Conservation (phyloP, 2,113 vertebrate genomes). For the Mobula birostris region DNA sequence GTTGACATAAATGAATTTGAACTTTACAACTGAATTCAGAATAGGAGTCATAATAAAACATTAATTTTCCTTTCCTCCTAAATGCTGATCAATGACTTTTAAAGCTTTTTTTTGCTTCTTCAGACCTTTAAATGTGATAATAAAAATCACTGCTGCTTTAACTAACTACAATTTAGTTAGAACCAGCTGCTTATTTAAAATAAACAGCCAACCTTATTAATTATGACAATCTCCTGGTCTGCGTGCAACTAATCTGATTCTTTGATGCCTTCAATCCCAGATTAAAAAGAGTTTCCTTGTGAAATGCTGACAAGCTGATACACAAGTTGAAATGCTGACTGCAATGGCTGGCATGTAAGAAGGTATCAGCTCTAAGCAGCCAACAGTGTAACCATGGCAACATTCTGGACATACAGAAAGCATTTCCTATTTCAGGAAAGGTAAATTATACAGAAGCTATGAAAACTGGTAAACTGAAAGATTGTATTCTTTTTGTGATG, state of each 20-base stretch:
- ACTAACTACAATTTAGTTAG: neutral
- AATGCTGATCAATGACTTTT: neutral
- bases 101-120: neutral
- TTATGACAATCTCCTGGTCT: neutral
- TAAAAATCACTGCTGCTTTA: neutral
- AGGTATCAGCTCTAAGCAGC: constrained; percentile 8
- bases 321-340: neutral
- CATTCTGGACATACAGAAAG: constrained; percentile 2
- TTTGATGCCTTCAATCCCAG: neutral
- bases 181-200: neutral
- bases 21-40: neutral
- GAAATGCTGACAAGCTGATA: neutral
- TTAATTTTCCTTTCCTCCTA: neutral
- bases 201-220: neutral
- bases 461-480: neutral
- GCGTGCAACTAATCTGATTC: neutral
- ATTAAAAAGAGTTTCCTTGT: neutral
- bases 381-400: constrained; percentile 14
- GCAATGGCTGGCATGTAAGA: neutral
- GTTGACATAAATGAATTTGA: neutral
- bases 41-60: neutral
- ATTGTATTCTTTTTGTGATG: neutral
- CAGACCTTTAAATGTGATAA: neutral
- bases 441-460: neutral
- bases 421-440: neutral